Evolutionary conservation across 2,888 invertebrate species (phyloP), one percentile per base, ranked within the genome.

Genomic region (Hemicrepidius hirtus): DNA sequence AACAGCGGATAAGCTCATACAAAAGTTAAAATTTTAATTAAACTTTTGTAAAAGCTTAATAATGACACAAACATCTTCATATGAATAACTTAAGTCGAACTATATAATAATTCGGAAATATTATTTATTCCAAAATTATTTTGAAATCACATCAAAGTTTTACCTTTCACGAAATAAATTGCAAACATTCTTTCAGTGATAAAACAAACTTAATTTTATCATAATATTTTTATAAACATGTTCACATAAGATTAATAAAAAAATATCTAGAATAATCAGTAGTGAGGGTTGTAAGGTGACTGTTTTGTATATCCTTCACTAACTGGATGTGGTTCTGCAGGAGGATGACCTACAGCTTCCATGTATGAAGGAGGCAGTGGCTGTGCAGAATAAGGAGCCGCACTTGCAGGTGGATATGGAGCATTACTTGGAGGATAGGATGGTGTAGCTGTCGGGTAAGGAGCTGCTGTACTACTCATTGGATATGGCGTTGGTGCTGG

Each of bases 261-360:
- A 21, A 65, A 5, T 6, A 13, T 41, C 24, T 57, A 24, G 41
- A 59, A 46, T n/a, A 50, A 50, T 70, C 57, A 74, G 50, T 68
- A 74, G 44, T 71, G 35, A 2, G 74, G 74, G 65, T 74, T 74
- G 24, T 74, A 74, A 0, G 74, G 74, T 16, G 74, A 44, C 40
- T 74, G 74, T 55, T 74, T 74, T 12, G 65, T 40, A 32, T 71
- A 74, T 21, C 62, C 68, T 21, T 71, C 68, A 21, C 28, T 65
- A 13, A 53, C 13, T 3, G 44, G 41, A 24, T 49, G 53, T 12
- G 71, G 71, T 41, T 71, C 64, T 44, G 71, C 24, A 18, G 71
- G 68, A 6, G 71, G 68, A 24, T 74, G 74, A 3, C 65, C 62
- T 7, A 74, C 71, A n/a, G 71, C 74, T 71, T 74, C 74, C 13